A percentile compares a stretch with the other conserved stretches of the same genome.
Evolutionary conservation across 2,113 vertebrate genomes (phyloP).

Genomic region (Pachypanchax playfairii): DNA sequence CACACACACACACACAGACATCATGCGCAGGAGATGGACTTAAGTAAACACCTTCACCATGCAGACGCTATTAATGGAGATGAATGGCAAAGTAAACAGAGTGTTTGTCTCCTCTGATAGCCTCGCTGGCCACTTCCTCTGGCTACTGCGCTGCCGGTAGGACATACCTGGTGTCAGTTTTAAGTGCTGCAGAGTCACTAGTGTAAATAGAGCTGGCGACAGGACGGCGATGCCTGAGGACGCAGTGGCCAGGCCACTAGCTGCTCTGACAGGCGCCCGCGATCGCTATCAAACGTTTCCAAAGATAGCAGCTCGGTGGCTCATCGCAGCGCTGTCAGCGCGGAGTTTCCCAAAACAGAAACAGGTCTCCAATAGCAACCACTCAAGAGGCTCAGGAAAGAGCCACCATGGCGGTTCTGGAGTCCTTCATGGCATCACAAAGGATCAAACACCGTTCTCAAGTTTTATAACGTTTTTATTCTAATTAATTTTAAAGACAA

Average conservation of each 20-base stretch:
- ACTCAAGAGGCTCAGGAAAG: slow-evolving; percentile 30
- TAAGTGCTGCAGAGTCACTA: slow-evolving; percentile 79
- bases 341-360: slow-evolving; percentile 68
- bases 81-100: slow-evolving; percentile 79
- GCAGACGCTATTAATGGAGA: slow-evolving; percentile 77
- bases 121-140: slow-evolving; percentile 71
- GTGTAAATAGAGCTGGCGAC: slow-evolving; percentile 84
- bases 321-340: slow-evolving; percentile 49
- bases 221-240: slow-evolving; percentile 81
- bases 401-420: not conserved
- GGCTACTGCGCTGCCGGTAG: slow-evolving; percentile 74
- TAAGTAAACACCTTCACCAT: slow-evolving; percentile 42
- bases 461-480: too few species aligned
- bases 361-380: slow-evolving; percentile 65
- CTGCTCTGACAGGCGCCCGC: slow-evolving; percentile 64
- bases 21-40: slow-evolving; percentile 23
- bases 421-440: too few species aligned
- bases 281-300: slow-evolving; percentile 79
- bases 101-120: slow-evolving; percentile 74
- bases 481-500: too few species aligned
- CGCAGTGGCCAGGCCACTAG: slow-evolving; percentile 53
- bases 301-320: slow-evolving; percentile 70
- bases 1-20: slow-evolving; percentile 21
- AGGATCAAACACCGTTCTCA: too few species aligned
- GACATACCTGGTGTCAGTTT: slow-evolving; percentile 81